Evolutionary conservation across 2,113 vertebrate species (phyloP).

Genomic region (Xerus inauris): DNA sequence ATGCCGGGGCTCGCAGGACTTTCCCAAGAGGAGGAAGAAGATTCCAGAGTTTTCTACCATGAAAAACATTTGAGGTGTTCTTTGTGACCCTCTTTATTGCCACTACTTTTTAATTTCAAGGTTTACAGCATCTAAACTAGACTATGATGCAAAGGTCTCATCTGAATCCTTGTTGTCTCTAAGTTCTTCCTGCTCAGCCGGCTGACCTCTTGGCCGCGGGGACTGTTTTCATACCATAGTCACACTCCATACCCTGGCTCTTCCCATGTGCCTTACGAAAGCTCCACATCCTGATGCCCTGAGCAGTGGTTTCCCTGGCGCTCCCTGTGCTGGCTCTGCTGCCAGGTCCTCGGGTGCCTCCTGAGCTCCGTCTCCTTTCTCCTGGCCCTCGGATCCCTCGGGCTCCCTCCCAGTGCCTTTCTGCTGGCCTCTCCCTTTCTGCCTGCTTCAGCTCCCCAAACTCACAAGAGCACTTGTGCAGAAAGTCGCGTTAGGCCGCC

Average conservation of each 20-base stretch:
- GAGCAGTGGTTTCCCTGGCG: conserved; percentile 64
- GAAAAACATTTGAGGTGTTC: not conserved
- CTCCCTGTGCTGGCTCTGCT: conserved; percentile 72
- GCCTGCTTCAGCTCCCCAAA: not conserved
- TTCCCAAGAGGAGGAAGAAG: not conserved
- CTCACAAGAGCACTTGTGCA: not conserved
- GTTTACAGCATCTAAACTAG: not conserved
- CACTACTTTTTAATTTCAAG: not conserved
- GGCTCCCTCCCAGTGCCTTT: not conserved
- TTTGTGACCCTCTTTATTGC: not conserved
- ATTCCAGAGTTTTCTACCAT: not conserved
- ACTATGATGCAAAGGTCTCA: not conserved
- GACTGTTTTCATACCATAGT: conserved; percentile 72
- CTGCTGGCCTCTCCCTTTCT: not conserved
- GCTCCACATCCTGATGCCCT: conserved; percentile 40
- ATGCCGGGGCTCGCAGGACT: not conserved
- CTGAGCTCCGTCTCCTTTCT: conserved; percentile 1
- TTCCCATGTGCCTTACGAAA: not conserved
- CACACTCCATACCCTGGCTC: conserved; percentile 64
- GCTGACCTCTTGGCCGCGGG: not conserved
- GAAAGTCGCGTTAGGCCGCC: not conserved
- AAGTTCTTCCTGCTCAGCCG: not conserved
- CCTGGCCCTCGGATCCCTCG: conserved; percentile 1
- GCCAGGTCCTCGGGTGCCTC: not conserved
- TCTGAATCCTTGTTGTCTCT: not conserved